A percentile compares a stretch with the other conserved stretches of the same genome.
phyloP scores from a whole-genome alignment of 2,888 invertebrate species.

The Calameuta pallipes region DNA sequence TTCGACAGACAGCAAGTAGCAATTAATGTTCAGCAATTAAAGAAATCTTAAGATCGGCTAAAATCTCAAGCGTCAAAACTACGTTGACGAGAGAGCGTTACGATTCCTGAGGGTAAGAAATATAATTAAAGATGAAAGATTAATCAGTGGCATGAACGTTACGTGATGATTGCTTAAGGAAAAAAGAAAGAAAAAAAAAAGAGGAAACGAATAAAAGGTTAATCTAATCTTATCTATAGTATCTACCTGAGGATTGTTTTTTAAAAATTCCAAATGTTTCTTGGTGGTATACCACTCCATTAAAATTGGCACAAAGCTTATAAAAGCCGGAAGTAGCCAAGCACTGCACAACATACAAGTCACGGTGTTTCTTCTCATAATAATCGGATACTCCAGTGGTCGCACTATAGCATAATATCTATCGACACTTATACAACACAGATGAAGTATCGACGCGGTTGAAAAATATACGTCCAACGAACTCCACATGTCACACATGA shows the following conservation, averaged over 20 bases:
- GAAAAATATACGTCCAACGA: constrained; percentile 94
- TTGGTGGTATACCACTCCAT: constrained; percentile 76
- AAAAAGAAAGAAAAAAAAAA: no score
- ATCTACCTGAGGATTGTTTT: constrained; percentile 72
- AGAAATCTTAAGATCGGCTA: no score
- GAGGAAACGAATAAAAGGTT: background rate
- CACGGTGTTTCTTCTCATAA: constrained; percentile 86
- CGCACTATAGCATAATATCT: constrained; percentile 92
- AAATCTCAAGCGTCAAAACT: no score
- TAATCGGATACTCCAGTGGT: constrained; percentile 91
- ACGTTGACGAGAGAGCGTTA: no score
- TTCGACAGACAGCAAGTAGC: no score
- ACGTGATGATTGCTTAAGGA: no score
- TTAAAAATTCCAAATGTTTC: constrained; percentile 70
- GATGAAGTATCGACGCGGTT: constrained; percentile 90
- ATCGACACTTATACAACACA: constrained; percentile 95
- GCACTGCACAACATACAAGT: constrained; percentile 67
- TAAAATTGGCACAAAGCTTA: constrained; percentile 75
- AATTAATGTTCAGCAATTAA: no score
- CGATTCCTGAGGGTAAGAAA: no score
- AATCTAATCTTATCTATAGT: background rate
- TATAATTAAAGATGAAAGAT: no score
- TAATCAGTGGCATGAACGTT: no score
- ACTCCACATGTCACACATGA: constrained; percentile 96
- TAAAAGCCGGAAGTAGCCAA: constrained; percentile 72